These are phyloP conservation scores for Chlorocebus sabaeus DNA, from an alignment of 2,113 vertebrate genomes.

Conservation along the genomic window DNA sequence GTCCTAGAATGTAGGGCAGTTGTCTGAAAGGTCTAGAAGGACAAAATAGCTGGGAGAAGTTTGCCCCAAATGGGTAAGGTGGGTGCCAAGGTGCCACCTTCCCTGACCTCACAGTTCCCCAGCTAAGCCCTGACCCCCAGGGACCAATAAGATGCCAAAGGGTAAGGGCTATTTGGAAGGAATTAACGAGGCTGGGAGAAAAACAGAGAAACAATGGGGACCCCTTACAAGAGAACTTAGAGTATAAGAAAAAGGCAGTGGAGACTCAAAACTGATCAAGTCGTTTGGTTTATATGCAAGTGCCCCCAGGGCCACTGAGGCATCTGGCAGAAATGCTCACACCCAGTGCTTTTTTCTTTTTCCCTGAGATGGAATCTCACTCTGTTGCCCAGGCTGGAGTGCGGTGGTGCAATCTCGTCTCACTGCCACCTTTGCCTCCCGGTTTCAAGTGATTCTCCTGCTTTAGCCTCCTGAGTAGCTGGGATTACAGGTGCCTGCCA, in stretches of 20 bases:
- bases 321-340: neutral
- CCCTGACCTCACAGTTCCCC: neutral
- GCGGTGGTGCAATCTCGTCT: no score
- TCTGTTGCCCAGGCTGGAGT: no score
- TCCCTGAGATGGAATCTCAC: no score
- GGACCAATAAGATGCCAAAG: neutral
- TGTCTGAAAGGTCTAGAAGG: neutral
- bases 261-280: neutral
- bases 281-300: neutral
- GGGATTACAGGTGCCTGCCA: no score
- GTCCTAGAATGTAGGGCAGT: neutral
- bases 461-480: no score
- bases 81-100: neutral
- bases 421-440: no score
- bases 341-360: neutral
- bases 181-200: neutral
- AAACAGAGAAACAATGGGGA: fast-evolving
- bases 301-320: neutral
- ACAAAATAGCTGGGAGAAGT: neutral
- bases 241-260: neutral
- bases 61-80: neutral
- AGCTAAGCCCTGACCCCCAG: neutral
- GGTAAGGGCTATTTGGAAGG: neutral
- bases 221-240: neutral
- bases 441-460: no score